Evolutionary conservation across 2,113 vertebrate species (phyloP).

Genomic region (Sialia sialis): DNA sequence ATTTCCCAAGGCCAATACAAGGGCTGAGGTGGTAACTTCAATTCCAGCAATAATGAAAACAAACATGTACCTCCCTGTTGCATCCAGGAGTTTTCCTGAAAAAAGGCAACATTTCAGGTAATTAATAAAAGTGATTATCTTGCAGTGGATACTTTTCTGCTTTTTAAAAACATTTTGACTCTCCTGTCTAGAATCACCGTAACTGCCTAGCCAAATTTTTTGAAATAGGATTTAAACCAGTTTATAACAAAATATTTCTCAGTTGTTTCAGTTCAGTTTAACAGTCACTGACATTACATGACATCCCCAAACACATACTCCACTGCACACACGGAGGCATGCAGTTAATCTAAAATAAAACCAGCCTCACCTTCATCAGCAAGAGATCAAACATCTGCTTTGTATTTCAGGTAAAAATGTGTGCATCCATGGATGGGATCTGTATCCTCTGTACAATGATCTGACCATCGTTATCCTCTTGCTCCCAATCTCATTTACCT

Average conservation of each 20-base stretch:
- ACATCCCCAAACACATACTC: neutral
- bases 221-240: neutral
- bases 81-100: constrained; percentile 86
- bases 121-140: neutral
- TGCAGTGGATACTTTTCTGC: neutral
- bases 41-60: constrained; percentile 89
- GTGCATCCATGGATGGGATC: fast-evolving
- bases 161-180: neutral
- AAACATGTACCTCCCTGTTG: constrained; percentile 81
- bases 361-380: neutral
- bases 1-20: constrained; percentile 82
- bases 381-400: neutral
- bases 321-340: neutral
- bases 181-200: neutral
- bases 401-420: neutral
- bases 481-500: neutral
- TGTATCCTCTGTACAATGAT: neutral
- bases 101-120: neutral
- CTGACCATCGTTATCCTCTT: neutral
- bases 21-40: constrained; percentile 82
- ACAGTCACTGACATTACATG: neutral
- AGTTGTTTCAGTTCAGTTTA: neutral
- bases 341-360: neutral
- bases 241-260: neutral
- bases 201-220: neutral